A percentile compares a stretch with the other conserved stretches of the same genome.
Conservation (phyloP, 2,888 invertebrate species). For the Rotaria sp. region DNA sequence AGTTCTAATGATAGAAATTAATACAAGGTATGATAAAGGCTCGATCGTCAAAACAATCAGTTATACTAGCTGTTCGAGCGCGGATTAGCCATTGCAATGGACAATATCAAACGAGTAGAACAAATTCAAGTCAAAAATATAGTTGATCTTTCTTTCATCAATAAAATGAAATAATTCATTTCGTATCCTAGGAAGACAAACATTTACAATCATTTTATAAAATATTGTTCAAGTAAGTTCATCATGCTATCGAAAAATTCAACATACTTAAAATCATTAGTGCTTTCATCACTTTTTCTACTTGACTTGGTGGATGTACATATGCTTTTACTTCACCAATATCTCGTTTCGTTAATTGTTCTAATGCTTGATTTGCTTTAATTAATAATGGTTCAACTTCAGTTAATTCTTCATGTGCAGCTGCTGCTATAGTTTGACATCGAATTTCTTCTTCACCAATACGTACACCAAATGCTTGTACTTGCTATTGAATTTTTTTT, state of each 20-base stretch:
- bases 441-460: slow-evolving; percentile 73
- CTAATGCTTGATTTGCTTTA: slow-evolving; percentile 71
- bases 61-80: too few species aligned
- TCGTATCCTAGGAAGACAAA: too few species aligned
- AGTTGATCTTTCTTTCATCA: too few species aligned
- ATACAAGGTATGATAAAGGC: too few species aligned
- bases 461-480: background rate
- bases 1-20: too few species aligned
- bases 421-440: slow-evolving; percentile 72
- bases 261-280: slow-evolving; percentile 64
- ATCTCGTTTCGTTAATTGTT: slow-evolving; percentile 75
- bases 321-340: slow-evolving; percentile 83
- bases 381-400: slow-evolving; percentile 78
- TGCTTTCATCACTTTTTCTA: slow-evolving; percentile 77
- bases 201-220: too few species aligned
- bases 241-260: background rate
- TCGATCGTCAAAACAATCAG: too few species aligned
- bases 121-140: too few species aligned
- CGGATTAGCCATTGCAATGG: too few species aligned
- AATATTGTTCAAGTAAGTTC: too few species aligned
- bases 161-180: too few species aligned
- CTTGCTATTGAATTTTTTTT: background rate
- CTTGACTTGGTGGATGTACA: slow-evolving; percentile 74
- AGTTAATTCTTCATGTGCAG: slow-evolving; percentile 74
- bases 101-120: too few species aligned